Percentiles rank a stretch among this genome's conserved stretches.
phyloP scores from a whole-genome alignment of 2,797 vertebrate species.

The Typhlichthys subterraneus region DNA sequence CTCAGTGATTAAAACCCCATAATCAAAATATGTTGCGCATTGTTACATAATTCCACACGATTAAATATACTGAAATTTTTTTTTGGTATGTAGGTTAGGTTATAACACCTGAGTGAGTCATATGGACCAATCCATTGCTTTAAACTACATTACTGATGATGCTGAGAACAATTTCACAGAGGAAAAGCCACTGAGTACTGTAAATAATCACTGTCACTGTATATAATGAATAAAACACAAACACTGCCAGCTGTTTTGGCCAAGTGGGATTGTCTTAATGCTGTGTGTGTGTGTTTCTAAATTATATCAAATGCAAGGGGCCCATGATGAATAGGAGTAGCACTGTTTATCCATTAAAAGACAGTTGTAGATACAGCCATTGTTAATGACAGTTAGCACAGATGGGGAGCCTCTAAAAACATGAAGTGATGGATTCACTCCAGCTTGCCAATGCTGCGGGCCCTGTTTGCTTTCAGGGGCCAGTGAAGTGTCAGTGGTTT shows the following conservation, averaged over 20 bases:
- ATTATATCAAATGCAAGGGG: slow-evolving; percentile 49
- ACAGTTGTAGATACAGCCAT: slow-evolving; percentile 60
- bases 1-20: no score
- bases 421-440: slow-evolving; percentile 76
- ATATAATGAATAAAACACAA: slow-evolving; percentile 23
- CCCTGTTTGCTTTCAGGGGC: slow-evolving; percentile 76
- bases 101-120: slow-evolving; percentile 32
- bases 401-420: slow-evolving; percentile 76
- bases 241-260: slow-evolving; percentile 24
- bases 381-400: slow-evolving; percentile 74
- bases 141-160: slow-evolving; percentile 39
- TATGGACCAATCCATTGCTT: slow-evolving; percentile 37
- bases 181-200: slow-evolving; percentile 27
- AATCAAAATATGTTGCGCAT: no score
- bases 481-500: slow-evolving; percentile 79
- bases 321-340: slow-evolving; percentile 40
- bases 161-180: slow-evolving; percentile 32
- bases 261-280: slow-evolving; percentile 27
- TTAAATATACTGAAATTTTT: slow-evolving; percentile 15
- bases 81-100: slow-evolving; percentile 12
- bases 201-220: slow-evolving; percentile 35
- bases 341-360: slow-evolving; percentile 61
- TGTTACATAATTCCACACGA: background rate
- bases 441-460: slow-evolving; percentile 70
- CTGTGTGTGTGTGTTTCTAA: slow-evolving; percentile 7